Evolutionary conservation across 2,113 vertebrate genomes (phyloP).

Genomic region (Mus pahari): DNA sequence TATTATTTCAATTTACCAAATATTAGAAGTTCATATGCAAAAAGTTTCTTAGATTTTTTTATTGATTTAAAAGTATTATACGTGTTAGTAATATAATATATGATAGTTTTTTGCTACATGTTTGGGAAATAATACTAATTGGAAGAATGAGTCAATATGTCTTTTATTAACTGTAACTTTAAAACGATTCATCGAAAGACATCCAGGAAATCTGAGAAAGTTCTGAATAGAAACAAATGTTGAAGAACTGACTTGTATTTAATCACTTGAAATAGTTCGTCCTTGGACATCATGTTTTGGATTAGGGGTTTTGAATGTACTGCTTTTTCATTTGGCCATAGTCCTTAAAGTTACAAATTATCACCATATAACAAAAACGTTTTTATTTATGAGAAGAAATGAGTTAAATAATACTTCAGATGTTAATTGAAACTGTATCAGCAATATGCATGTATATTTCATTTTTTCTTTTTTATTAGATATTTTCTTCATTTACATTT

Average conservation of each 20-base stretch:
- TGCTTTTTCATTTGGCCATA: not conserved
- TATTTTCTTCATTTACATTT: too few species aligned
- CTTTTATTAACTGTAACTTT: not conserved
- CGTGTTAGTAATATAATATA: not conserved
- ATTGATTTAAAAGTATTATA: not conserved
- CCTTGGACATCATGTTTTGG: not conserved
- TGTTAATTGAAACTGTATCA: not conserved
- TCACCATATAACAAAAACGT: not conserved
- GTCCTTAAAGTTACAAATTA: not conserved
- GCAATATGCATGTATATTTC: too few species aligned
- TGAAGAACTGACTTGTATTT: not conserved
- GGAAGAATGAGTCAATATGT: not conserved
- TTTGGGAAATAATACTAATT: not conserved
- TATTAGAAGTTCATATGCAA: not conserved
- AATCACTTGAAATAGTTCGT: not conserved
- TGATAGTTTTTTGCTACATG: not conserved
- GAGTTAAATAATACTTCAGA: not conserved
- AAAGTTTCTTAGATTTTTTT: not conserved
- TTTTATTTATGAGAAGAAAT: too few species aligned
- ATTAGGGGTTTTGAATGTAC: not conserved
- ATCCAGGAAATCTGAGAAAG: not conserved
- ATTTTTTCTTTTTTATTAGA: too few species aligned
- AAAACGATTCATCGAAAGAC: not conserved
- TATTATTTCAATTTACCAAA: not conserved
- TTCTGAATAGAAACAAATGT: rapidly evolving